Evolutionary conservation across 2,888 invertebrate genomes (phyloP).

Genomic region (Hecatera dysodea): DNA sequence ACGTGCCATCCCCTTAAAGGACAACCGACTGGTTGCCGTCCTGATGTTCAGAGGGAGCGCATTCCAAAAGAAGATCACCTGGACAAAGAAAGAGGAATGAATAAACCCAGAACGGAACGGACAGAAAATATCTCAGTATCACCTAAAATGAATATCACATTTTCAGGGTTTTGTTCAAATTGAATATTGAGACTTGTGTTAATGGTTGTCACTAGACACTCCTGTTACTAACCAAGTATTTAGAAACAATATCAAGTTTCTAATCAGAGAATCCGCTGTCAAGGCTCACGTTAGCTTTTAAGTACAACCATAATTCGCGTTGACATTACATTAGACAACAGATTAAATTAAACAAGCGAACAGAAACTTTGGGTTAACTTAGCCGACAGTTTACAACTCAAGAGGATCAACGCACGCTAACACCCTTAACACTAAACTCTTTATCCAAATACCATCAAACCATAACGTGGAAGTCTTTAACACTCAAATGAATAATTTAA

Average conservation of each 20-base stretch:
- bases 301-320: constrained; percentile 10
- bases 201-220: neutral
- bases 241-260: constrained; percentile 13
- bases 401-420: constrained; percentile 30
- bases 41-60: too few species aligned
- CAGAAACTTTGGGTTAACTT: constrained; percentile 37
- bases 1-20: too few species aligned
- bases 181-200: neutral
- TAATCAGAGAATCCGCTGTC: constrained; percentile 12
- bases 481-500: constrained; percentile 58
- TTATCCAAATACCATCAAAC: constrained; percentile 52
- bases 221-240: neutral
- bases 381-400: constrained; percentile 21
- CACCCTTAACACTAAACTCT: constrained; percentile 28
- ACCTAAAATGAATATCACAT: constrained; percentile 4
- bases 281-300: constrained; percentile 13
- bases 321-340: constrained; percentile 24
- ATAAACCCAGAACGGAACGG: too few species aligned
- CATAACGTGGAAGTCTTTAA: constrained; percentile 53
- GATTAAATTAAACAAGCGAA: constrained; percentile 37
- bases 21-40: too few species aligned
- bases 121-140: constrained; percentile 16
- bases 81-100: too few species aligned
- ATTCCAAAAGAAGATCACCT: too few species aligned
- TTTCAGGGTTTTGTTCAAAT: constrained; percentile 3